Percentiles rank a stretch among this genome's conserved stretches.
Conservation (phyloP, 30 jellyfish, hydroid and myxozoan genomes). For the Sanderia malayensis region DNA sequence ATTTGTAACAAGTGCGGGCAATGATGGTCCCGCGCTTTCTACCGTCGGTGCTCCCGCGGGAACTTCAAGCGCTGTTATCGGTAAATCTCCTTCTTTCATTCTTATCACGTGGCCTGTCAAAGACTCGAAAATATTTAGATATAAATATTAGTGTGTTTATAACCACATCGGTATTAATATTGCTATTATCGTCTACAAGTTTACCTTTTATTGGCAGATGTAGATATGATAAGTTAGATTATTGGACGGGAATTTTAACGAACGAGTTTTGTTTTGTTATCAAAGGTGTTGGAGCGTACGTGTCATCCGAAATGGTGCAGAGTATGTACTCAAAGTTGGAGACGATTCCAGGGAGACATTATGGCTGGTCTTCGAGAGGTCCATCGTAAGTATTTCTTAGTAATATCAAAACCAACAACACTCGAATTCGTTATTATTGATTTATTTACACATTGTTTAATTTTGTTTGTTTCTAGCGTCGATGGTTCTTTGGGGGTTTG, state of each 20-base stretch:
- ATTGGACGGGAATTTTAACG: too few species aligned
- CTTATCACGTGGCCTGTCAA: too few species aligned
- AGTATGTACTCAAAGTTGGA: slow-evolving; percentile 80
- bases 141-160: too few species aligned
- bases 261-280: neutral
- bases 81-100: too few species aligned
- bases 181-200: too few species aligned
- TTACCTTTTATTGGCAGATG: too few species aligned
- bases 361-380: slow-evolving; percentile 98
- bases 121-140: too few species aligned
- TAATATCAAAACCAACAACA: neutral
- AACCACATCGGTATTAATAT: too few species aligned
- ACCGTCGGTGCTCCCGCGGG: slow-evolving; percentile 96
- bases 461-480: slow-evolving; percentile 39
- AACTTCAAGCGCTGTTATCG: slow-evolving; percentile 70
- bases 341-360: slow-evolving; percentile 87
- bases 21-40: slow-evolving; percentile 96
- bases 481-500: slow-evolving; percentile 98
- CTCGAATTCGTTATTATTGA: too few species aligned
- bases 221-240: too few species aligned
- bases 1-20: slow-evolving; percentile 98
- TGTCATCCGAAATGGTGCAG: slow-evolving; percentile 95
- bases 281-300: slow-evolving; percentile 95
- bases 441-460: neutral
- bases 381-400: slow-evolving; percentile 77